These are phyloP conservation scores for Sternarchorhynchus goeldii DNA, from an alignment of 2,797 vertebrate species.

Conservation along the genomic window DNA sequence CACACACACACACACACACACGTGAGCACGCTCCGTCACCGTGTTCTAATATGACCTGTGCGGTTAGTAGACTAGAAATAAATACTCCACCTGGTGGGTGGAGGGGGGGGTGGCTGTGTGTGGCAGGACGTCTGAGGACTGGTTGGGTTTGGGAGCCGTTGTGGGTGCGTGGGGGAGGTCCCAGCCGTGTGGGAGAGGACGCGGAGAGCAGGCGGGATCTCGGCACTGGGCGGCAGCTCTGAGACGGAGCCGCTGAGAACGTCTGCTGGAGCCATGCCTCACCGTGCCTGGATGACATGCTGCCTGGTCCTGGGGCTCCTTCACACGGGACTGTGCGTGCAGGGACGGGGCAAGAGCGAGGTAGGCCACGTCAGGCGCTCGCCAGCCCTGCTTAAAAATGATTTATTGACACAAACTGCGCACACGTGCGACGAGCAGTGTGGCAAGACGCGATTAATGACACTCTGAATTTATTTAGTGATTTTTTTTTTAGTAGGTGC, in stretches of 20 bases:
- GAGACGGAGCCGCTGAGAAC: constrained; percentile 51
- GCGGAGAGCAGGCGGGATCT: constrained; percentile 48
- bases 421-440: too few relatives aligned
- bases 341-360: constrained; percentile 51
- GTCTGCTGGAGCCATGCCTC: constrained; percentile 64
- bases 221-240: constrained; percentile 43
- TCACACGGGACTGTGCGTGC: constrained; percentile 53
- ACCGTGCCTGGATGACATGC: constrained; percentile 53
- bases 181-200: constrained; percentile 44
- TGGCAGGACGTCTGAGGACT: constrained; percentile 44
- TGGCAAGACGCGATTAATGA: neutral
- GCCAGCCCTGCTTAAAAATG: neutral
- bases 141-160: constrained; percentile 46
- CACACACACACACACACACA: neutral
- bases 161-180: constrained; percentile 59
- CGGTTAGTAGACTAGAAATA: neutral
- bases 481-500: too few relatives aligned
- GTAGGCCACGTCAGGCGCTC: constrained; percentile 38
- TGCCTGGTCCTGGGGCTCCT: constrained; percentile 60
- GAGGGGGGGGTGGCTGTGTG: constrained; percentile 21
- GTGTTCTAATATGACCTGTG: constrained; percentile 8
- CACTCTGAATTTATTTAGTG: neutral
- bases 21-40: neutral
- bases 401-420: too few relatives aligned
- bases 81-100: constrained; percentile 15